Conservation (phyloP, 2,113 vertebrate genomes). For the Malurus melanocephalus region DNA sequence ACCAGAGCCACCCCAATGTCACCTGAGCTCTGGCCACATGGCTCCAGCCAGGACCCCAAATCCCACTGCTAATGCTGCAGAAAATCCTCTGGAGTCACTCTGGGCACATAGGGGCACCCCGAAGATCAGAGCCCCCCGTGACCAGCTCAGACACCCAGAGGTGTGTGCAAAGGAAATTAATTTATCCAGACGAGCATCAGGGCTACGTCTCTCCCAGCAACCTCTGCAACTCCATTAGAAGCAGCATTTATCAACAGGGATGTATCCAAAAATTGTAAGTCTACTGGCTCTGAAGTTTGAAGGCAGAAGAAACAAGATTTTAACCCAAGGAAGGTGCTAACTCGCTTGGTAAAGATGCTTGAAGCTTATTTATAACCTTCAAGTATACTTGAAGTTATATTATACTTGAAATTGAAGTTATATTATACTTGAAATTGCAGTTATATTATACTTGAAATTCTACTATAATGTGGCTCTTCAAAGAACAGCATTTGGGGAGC, state of each 20-base stretch:
- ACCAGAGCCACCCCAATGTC: background rate
- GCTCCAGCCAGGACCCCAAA: background rate
- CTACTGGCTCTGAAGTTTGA: background rate
- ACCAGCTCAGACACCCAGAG: background rate
- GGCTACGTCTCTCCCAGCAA: accelerated
- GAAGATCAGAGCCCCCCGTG: background rate
- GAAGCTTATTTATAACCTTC: background rate
- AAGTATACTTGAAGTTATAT: too few relatives aligned
- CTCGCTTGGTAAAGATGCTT: background rate
- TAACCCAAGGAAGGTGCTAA: background rate
- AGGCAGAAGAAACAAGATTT: background rate
- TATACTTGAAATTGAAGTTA: too few relatives aligned
- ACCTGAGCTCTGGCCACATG: background rate
- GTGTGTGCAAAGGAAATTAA: background rate
- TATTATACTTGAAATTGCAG: too few relatives aligned
- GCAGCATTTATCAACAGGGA: background rate
- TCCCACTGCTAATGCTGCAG: background rate
- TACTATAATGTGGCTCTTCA: background rate
- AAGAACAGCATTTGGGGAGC: background rate
- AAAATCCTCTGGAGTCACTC: background rate
- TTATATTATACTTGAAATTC: background rate
- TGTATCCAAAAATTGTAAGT: background rate
- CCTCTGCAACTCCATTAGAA: background rate
- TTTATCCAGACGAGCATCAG: background rate
- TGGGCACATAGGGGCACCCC: accelerated